Conservation (phyloP, 92 coral and sea anemone genomes). For the Phenganax subtilis region DNA sequence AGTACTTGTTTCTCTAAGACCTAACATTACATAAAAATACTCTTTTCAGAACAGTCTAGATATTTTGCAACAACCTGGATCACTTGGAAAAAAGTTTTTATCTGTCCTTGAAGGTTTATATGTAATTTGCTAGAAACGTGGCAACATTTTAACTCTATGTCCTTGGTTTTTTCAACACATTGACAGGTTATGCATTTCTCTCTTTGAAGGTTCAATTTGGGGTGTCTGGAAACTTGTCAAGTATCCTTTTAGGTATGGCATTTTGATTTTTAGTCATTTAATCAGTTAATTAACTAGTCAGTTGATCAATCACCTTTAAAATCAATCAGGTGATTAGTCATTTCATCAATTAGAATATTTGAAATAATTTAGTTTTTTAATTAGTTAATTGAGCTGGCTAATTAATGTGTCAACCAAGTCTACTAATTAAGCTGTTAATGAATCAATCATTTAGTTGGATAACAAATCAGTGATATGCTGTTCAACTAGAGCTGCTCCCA, state of each 20-base stretch:
- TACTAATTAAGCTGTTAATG: too few relatives aligned
- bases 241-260: conserved; percentile 55
- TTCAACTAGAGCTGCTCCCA: neutral
- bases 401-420: too few relatives aligned
- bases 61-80: conserved; percentile 68
- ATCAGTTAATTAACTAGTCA: neutral
- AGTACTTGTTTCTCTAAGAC: too few relatives aligned
- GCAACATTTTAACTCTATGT: too few relatives aligned
- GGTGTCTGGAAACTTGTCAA: conserved; percentile 61
- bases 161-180: neutral
- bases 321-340: conserved; percentile 5
- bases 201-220: conserved; percentile 60
- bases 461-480: too few relatives aligned
- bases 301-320: neutral
- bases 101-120: conserved; percentile 61
- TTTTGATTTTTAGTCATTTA: neutral
- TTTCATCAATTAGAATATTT: neutral
- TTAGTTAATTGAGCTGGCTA: neutral
- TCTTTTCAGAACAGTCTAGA: conserved; percentile 66
- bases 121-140: too few relatives aligned
- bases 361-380: neutral
- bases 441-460: too few relatives aligned
- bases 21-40: neutral
- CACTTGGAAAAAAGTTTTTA: conserved; percentile 62
- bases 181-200: neutral